A percentile compares a stretch with the other conserved stretches of the same genome.
phyloP scores from a whole-genome alignment of 2,888 invertebrate species.

The Tipula lateralis region DNA sequence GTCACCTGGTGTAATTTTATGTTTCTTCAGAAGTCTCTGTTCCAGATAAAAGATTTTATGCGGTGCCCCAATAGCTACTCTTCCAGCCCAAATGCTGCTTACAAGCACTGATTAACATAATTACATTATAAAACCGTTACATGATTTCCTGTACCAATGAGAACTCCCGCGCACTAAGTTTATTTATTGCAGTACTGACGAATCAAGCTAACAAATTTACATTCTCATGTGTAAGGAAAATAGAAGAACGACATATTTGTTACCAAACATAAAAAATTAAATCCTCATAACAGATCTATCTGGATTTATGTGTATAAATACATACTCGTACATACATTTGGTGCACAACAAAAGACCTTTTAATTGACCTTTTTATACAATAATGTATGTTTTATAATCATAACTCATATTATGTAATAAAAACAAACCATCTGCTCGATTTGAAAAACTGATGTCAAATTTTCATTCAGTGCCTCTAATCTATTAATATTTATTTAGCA shows the following conservation, averaged over 20 bases:
- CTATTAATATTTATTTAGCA: slow-evolving; percentile 19
- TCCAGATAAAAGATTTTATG: no score
- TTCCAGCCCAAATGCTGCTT: no score
- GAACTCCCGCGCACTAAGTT: no score
- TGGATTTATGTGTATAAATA: background rate
- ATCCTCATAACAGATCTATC: background rate
- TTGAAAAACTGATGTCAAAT: background rate
- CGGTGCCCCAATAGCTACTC: no score
- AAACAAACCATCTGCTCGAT: background rate
- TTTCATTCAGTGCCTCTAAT: background rate
- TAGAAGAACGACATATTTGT: background rate
- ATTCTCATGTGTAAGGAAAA: background rate
- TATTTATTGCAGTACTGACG: no score
- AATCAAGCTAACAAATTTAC: background rate
- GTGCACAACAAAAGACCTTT: background rate
- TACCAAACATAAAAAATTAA: background rate
- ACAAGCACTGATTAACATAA: no score
- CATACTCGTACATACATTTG: background rate
- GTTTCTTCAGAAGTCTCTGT: no score
- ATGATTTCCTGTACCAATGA: no score
- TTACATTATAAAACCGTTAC: no score
- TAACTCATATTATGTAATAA: background rate
- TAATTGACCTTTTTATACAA: slow-evolving; percentile 5
- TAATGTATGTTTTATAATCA: background rate
- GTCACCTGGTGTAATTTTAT: no score